These are phyloP conservation scores for Oncorhynchus nerka DNA, from an alignment of 2,113 vertebrate genomes.

Conservation along the genomic window DNA sequence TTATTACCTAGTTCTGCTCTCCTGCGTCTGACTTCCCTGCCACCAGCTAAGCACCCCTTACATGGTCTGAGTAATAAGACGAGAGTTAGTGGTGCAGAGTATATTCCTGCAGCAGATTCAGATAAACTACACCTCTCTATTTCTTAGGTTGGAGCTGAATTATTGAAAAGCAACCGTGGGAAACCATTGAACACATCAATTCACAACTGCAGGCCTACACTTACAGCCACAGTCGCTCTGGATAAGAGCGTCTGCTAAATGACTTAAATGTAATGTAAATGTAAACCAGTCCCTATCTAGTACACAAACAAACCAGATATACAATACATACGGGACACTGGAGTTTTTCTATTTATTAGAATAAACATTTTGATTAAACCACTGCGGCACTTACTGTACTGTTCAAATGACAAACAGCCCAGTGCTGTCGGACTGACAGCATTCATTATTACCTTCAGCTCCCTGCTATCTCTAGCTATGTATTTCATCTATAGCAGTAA, in stretches of 20 bases:
- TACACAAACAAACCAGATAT: conserved; percentile 15
- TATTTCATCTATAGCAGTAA: background rate
- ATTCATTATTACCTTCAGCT: background rate
- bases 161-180: conserved; percentile 38
- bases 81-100: too few relatives aligned
- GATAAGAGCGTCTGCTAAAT: too few relatives aligned
- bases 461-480: conserved; percentile 8
- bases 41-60: too few relatives aligned
- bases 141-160: conserved; percentile 52
- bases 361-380: conserved; percentile 19
- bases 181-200: conserved; percentile 44
- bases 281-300: background rate
- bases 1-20: too few relatives aligned
- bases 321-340: conserved; percentile 16
- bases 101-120: background rate
- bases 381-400: conserved; percentile 13
- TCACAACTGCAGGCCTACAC: conserved; percentile 22
- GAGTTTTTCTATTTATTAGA: conserved; percentile 18
- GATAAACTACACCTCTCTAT: conserved; percentile 37
- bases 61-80: too few relatives aligned
- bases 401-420: conserved; percentile 13
- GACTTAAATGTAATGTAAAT: too few relatives aligned
- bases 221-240: background rate
- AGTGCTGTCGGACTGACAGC: conserved; percentile 1
- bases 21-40: too few relatives aligned